Conservation (phyloP, 2,113 vertebrate genomes). For the Epinephelus cyanopodus region DNA sequence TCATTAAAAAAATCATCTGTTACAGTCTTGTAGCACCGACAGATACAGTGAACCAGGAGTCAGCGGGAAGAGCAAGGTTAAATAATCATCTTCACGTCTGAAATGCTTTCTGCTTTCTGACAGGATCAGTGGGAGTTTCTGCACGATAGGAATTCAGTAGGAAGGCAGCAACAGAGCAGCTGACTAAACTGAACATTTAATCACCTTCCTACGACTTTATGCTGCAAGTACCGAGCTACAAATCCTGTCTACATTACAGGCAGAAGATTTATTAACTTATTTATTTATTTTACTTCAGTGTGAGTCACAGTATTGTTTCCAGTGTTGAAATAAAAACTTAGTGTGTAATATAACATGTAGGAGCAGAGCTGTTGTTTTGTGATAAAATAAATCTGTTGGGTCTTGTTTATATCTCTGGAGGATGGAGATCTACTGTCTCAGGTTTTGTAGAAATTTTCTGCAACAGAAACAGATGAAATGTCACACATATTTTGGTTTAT, state of each 20-base stretch:
- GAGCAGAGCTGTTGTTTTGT: slow-evolving; percentile 30
- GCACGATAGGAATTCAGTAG: slow-evolving; percentile 16
- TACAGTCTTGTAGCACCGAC: slow-evolving; percentile 27
- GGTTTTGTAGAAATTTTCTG: slow-evolving; percentile 71
- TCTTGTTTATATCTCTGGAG: background rate
- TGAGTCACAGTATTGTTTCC: background rate
- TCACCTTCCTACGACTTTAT: slow-evolving; percentile 7
- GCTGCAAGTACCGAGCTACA: background rate
- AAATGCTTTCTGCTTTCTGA: too few relatives aligned
- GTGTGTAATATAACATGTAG: background rate
- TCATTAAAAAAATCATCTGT: slow-evolving; percentile 37
- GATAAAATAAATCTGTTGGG: background rate
- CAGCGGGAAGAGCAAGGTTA: background rate
- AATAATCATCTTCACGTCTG: background rate
- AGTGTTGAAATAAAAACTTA: slow-evolving; percentile 42
- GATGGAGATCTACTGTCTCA: slow-evolving; percentile 11
- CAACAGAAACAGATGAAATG: slow-evolving; percentile 30
- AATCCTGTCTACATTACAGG: background rate
- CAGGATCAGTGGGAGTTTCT: background rate
- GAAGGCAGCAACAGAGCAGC: slow-evolving; percentile 4
- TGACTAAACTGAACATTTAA: background rate
- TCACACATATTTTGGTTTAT: background rate
- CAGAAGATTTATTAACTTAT: background rate
- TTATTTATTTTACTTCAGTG: background rate
- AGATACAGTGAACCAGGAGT: background rate